Conservation (phyloP, 2,888 invertebrate species). For the Ctenicera cuprea region DNA sequence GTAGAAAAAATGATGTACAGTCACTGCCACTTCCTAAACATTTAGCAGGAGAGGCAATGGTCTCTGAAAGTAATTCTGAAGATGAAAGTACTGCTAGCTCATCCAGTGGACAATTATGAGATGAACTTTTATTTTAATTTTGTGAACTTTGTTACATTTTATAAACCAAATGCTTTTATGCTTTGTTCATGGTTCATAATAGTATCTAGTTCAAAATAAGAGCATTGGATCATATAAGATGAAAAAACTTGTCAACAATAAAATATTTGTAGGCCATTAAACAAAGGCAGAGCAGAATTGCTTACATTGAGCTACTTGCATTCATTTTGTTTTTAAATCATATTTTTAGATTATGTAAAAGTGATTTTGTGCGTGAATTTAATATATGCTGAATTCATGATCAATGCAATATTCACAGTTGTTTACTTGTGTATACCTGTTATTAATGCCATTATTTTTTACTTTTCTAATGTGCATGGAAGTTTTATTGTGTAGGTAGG, state of each 20-base stretch:
- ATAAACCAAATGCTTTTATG: neutral
- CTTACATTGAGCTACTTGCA: neutral
- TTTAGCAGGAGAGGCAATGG: slow-evolving; percentile 82
- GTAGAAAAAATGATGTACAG: slow-evolving; percentile 63
- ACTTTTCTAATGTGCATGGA: slow-evolving; percentile 9
- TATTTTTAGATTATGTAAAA: neutral
- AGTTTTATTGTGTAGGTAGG: slow-evolving; percentile 20
- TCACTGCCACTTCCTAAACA: slow-evolving; percentile 76
- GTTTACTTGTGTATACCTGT: slow-evolving; percentile 3
- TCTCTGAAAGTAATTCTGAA: slow-evolving; percentile 79
- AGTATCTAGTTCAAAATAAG: neutral
- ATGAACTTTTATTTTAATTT: slow-evolving; percentile 61
- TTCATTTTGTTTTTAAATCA: neutral
- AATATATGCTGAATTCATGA: slow-evolving; percentile 11
- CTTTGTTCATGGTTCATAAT: slow-evolving; percentile 30
- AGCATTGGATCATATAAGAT: neutral
- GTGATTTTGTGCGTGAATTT: slow-evolving; percentile 2
- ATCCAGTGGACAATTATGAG: slow-evolving; percentile 72
- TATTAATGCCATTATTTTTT: slow-evolving; percentile 34
- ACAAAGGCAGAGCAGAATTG: too few relatives aligned
- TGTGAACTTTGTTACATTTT: slow-evolving; percentile 45
- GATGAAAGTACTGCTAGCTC: slow-evolving; percentile 75
- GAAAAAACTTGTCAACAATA: too few relatives aligned
- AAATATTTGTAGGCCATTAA: too few relatives aligned
- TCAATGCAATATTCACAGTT: slow-evolving; percentile 2